phyloP scores from a whole-genome alignment of 1,140 invertebrate genomes.

The Dreissena polymorpha region DNA sequence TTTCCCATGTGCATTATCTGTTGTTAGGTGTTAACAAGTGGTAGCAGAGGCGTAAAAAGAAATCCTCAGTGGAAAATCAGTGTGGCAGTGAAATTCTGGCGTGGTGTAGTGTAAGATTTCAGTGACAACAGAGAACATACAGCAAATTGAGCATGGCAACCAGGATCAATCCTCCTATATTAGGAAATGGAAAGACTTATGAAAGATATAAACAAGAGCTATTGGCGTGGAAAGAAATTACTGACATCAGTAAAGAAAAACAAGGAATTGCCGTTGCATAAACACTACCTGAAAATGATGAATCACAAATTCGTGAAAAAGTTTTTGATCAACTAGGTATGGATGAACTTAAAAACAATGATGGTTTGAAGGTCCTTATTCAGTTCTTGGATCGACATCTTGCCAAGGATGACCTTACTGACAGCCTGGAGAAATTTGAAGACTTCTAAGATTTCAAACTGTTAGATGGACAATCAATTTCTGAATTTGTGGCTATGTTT shows the following conservation, averaged over 20 bases:
- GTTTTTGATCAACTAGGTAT: conserved; percentile 29
- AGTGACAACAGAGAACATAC: no score
- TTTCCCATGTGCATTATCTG: no score
- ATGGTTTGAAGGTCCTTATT: conserved; percentile 52
- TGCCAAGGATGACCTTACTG: conserved; percentile 58
- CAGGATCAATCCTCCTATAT: no score
- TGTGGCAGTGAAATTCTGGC: not conserved
- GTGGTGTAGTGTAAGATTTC: no score
- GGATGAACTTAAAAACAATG: conserved; percentile 44
- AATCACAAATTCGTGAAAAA: conserved; percentile 43
- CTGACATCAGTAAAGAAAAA: conserved; percentile 22
- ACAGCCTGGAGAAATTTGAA: conserved; percentile 55
- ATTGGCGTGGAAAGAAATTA: conserved; percentile 42
- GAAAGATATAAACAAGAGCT: conserved; percentile 41
- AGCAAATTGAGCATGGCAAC: no score
- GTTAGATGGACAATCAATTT: conserved; percentile 23
- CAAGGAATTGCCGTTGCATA: conserved; percentile 36
- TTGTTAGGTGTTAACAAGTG: conserved; percentile 24
- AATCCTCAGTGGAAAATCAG: not conserved
- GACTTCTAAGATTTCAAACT: conserved; percentile 56
- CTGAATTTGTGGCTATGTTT: conserved; percentile 35
- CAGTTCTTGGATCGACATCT: conserved; percentile 54
- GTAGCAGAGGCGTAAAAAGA: conserved; percentile 10
- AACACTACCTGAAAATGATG: conserved; percentile 41
- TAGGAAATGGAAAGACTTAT: no score